Conservation (phyloP, 2,113 vertebrate genomes). For the Peromyscus polionotus region DNA sequence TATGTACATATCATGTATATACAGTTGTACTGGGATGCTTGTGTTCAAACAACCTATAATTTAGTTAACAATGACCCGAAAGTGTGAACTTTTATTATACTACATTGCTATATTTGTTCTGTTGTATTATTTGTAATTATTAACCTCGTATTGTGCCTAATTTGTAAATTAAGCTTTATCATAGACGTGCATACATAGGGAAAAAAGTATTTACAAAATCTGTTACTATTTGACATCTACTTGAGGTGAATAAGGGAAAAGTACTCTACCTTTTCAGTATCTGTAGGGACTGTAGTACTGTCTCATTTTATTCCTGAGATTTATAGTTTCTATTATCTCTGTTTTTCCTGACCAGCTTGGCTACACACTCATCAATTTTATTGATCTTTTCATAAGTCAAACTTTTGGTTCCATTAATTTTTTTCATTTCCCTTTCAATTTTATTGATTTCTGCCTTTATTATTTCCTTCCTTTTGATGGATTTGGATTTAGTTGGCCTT, state of each 20-base stretch:
- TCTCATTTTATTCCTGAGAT: background rate
- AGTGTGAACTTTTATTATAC: background rate
- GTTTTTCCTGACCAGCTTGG: background rate
- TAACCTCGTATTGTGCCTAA: background rate
- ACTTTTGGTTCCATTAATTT: background rate
- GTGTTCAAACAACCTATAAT: background rate
- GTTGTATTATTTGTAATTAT: background rate
- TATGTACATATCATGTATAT: background rate
- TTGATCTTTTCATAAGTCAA: background rate
- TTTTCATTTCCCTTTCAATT: constrained; percentile 18
- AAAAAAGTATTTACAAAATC: background rate
- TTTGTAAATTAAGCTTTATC: background rate
- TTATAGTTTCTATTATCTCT: background rate
- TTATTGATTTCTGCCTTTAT: background rate
- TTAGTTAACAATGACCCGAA: background rate
- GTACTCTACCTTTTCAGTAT: too few relatives aligned
- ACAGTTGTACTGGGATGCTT: background rate
- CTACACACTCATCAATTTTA: background rate
- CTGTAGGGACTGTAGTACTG: background rate
- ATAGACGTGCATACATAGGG: background rate
- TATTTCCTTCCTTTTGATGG: background rate
- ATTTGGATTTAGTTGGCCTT: background rate
- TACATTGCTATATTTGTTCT: background rate
- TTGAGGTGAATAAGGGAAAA: background rate
- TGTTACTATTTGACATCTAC: background rate